phyloP scores from a whole-genome alignment of 1,140 invertebrate species.

The Procambarus virginalis region DNA sequence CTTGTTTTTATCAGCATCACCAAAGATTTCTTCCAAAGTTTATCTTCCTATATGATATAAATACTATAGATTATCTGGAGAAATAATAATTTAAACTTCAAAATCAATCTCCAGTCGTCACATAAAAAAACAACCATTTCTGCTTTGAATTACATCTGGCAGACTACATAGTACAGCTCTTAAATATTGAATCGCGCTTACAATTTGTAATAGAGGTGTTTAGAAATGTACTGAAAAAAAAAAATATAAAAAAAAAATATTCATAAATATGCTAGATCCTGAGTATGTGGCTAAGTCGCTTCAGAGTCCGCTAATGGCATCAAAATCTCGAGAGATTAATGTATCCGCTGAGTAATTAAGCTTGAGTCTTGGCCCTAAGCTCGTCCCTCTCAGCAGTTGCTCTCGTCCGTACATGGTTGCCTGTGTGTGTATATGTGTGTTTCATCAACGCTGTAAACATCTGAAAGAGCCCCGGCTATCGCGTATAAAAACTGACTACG shows the following conservation, averaged over 20 bases:
- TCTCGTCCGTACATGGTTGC: not conserved
- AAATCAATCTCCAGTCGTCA: not conserved
- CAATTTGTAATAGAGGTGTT: not conserved
- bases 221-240: not conserved
- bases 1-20: no score
- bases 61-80: no score
- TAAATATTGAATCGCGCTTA: not conserved
- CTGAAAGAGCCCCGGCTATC: slow-evolving; percentile 51
- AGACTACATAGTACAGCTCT: not conserved
- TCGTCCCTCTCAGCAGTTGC: not conserved
- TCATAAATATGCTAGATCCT: slow-evolving; percentile 38
- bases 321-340: not conserved
- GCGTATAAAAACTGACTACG: slow-evolving; percentile 56
- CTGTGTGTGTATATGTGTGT: not conserved
- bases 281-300: slow-evolving; percentile 36
- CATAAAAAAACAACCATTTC: not conserved
- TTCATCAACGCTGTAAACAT: slow-evolving; percentile 37
- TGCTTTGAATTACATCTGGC: not conserved
- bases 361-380: no score
- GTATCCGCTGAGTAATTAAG: no score
- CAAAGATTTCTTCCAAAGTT: no score
- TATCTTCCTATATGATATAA: no score
- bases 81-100: no score
- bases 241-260: not conserved
- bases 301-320: not conserved